Percentiles rank a stretch among this genome's conserved stretches.
These are phyloP conservation scores for Diabrotica virgifera DNA, from an alignment of 1,140 invertebrate genomes.

Conservation along the genomic window DNA sequence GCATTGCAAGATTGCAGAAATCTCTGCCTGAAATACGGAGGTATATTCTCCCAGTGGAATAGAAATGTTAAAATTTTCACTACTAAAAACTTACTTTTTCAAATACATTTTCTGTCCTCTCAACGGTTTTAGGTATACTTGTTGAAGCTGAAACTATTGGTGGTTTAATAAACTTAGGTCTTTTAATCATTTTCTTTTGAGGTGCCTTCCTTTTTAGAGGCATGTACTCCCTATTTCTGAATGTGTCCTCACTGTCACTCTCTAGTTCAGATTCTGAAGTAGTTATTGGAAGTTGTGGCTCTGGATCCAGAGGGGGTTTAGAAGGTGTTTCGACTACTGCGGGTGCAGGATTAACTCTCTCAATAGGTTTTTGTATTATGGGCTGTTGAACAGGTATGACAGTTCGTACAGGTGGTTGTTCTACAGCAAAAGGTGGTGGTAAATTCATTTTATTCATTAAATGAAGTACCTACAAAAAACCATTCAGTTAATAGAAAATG, in stretches of 20 bases:
- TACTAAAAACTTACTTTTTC: constrained; percentile 48
- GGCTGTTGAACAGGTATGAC: constrained; percentile 22
- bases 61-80: no score
- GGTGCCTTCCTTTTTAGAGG: constrained; percentile 57
- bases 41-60: no score
- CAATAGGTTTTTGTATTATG: constrained; percentile 23
- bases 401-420: constrained; percentile 39
- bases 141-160: constrained; percentile 37
- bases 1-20: no score
- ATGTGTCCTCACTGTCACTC: constrained; percentile 57
- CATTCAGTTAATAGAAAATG: no score
- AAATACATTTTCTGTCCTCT: constrained; percentile 64
- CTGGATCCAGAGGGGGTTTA: not conserved
- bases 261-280: constrained; percentile 76
- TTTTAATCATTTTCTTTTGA: constrained; percentile 60
- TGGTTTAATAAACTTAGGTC: constrained; percentile 61
- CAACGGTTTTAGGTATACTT: constrained; percentile 47
- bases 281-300: constrained; percentile 27
- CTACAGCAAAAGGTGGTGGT: constrained; percentile 75
- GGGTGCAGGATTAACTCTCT: not conserved
- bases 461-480: constrained; percentile 58
- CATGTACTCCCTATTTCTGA: constrained; percentile 45
- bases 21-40: no score
- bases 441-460: constrained; percentile 96
- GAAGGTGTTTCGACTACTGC: constrained; percentile 19